Evolutionary conservation across 2,888 invertebrate species (phyloP).

Genomic region (Xestia rhomboidea): DNA sequence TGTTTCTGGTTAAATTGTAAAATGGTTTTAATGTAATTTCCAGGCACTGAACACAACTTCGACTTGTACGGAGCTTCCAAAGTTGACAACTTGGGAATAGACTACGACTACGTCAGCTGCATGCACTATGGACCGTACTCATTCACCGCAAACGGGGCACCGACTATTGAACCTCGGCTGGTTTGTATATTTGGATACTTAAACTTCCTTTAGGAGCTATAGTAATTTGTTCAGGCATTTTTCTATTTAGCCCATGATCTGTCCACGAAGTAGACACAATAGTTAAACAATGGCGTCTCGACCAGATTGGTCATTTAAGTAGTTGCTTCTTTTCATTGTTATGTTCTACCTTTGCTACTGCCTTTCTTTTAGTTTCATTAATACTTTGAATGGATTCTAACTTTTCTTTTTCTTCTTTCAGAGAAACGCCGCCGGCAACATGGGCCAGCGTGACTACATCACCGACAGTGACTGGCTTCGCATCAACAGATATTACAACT

Average conservation of each 20-base stretch:
- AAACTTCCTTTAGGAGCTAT: background rate
- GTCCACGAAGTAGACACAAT: too few relatives aligned
- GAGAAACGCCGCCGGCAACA: constrained; percentile 83
- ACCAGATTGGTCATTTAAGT: too few relatives aligned
- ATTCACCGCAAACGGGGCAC: constrained; percentile 91
- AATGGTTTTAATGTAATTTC: constrained; percentile 3
- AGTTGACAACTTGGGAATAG: constrained; percentile 91
- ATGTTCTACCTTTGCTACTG: background rate
- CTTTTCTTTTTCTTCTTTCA: constrained; percentile 59
- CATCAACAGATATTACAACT: constrained; percentile 87
- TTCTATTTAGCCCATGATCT: background rate
- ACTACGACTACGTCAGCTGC: constrained; percentile 94
- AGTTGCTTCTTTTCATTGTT: background rate
- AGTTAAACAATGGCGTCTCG: too few relatives aligned
- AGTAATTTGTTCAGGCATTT: background rate
- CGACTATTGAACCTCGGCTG: constrained; percentile 91
- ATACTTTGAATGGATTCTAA: background rate
- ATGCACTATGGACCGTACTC: constrained; percentile 93
- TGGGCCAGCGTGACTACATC: constrained; percentile 87
- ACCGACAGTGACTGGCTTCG: constrained; percentile 88
- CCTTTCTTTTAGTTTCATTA: background rate
- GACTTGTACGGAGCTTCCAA: constrained; percentile 89
- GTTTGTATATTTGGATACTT: constrained; percentile 64
- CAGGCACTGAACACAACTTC: constrained; percentile 88
- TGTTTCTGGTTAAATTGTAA: background rate